Evolutionary conservation across 2,113 vertebrate genomes (phyloP).

Genomic region (Eudyptes chrysolophus): DNA sequence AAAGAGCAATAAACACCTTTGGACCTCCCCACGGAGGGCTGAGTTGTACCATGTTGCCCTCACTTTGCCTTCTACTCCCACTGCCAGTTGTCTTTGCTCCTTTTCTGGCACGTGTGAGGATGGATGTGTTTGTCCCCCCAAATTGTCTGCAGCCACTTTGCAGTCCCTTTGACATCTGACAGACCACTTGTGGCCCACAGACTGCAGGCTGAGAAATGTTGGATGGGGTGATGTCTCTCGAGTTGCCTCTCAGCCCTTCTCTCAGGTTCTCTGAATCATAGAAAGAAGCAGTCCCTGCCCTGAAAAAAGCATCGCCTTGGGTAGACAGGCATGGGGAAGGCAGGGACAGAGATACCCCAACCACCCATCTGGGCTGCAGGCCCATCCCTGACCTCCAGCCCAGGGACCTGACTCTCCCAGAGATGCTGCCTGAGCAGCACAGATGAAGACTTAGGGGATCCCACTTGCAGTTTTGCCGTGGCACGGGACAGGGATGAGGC

Average conservation of each 20-base stretch:
- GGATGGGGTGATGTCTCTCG: not conserved
- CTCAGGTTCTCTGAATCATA: not conserved
- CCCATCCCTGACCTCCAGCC: not conserved
- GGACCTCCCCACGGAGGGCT: rapidly evolving
- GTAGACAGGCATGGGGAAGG: not conserved
- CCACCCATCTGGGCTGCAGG: not conserved
- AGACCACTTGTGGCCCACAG: not conserved
- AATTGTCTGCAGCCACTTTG: not conserved
- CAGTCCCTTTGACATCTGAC: not conserved
- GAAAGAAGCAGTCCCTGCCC: not conserved
- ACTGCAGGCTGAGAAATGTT: not conserved
- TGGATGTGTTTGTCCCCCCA: not conserved
- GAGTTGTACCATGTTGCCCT: not conserved
- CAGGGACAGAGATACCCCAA: not conserved
- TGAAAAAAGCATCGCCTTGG: not conserved
- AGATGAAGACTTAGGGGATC: not conserved
- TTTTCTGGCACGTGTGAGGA: not conserved
- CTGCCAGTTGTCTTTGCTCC: not conserved
- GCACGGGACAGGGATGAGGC: not conserved
- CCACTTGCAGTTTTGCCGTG: not conserved
- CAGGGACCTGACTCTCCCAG: not conserved
- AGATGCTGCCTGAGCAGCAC: not conserved
- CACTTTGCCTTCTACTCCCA: not conserved
- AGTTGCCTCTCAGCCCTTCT: not conserved
- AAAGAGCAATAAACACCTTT: not conserved